These are phyloP conservation scores for Berghia stephanieae DNA, from an alignment of 1,140 invertebrate species.

Conservation along the genomic window DNA sequence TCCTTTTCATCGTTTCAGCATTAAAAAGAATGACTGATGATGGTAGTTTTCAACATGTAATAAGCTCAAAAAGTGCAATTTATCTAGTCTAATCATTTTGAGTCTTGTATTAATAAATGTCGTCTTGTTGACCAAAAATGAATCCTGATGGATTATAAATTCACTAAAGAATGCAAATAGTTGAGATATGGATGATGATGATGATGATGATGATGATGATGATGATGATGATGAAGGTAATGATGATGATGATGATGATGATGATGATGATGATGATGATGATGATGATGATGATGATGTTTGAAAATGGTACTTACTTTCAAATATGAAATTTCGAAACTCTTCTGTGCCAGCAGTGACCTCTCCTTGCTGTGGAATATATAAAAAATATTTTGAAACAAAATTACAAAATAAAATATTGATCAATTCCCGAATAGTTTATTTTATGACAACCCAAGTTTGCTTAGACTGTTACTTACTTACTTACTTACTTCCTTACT, in stretches of 20 bases:
- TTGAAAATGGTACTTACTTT: conserved; percentile 13
- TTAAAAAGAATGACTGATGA: too few relatives aligned
- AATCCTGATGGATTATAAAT: too few relatives aligned
- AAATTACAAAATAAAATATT: neutral
- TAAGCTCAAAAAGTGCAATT: too few relatives aligned
- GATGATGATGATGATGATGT: neutral
- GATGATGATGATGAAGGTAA: neutral
- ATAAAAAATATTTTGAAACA: too few relatives aligned
- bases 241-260: neutral
- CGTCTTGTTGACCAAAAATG: too few relatives aligned
- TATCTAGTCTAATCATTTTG: too few relatives aligned
- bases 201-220: conserved; percentile 8
- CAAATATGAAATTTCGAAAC: neutral
- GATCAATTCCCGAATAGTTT: neutral
- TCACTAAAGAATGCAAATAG: too few relatives aligned
- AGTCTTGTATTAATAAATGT: too few relatives aligned
- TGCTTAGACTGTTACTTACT: neutral
- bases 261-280: neutral
- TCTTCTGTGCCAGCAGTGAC: neutral
- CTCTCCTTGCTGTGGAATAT: too few relatives aligned
- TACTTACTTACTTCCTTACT: neutral
- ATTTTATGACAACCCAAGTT: neutral
- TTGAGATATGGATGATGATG: too few relatives aligned
- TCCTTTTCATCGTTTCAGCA: too few relatives aligned
- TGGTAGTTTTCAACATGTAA: too few relatives aligned